Evolutionary conservation across 2,113 vertebrate genomes (phyloP).

Genomic region (Otolemur garnettii): DNA sequence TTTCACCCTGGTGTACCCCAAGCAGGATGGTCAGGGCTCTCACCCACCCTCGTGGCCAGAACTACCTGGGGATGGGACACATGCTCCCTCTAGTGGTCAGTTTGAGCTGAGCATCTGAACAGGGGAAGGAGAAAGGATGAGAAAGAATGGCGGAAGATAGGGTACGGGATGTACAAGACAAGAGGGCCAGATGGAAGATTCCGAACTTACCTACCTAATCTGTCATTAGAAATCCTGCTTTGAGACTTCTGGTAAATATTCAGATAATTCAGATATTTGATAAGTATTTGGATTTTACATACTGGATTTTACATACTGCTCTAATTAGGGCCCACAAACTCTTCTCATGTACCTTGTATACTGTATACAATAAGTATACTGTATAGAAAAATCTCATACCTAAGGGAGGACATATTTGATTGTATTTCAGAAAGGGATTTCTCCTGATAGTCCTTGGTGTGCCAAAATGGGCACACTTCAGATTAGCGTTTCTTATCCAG

Average conservation of each 20-base stretch:
- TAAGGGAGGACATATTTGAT: background rate
- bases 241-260: background rate
- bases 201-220: background rate
- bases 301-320: background rate
- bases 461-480: background rate
- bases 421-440: background rate
- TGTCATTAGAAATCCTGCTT: background rate
- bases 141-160: background rate
- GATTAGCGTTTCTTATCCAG: background rate
- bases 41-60: background rate
- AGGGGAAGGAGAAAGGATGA: background rate
- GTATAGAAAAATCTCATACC: background rate
- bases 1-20: background rate
- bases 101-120: background rate
- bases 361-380: background rate
- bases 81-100: slow-evolving; percentile 1
- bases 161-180: accelerated
- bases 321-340: background rate
- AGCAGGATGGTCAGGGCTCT: background rate
- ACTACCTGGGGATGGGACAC: accelerated
- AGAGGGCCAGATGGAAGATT: background rate
- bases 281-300: background rate
- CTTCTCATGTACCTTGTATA: background rate
- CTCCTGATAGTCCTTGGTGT: background rate
- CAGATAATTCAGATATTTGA: background rate